Conservation (phyloP, 2,888 invertebrate species). For the Amphipoea oculea region DNA sequence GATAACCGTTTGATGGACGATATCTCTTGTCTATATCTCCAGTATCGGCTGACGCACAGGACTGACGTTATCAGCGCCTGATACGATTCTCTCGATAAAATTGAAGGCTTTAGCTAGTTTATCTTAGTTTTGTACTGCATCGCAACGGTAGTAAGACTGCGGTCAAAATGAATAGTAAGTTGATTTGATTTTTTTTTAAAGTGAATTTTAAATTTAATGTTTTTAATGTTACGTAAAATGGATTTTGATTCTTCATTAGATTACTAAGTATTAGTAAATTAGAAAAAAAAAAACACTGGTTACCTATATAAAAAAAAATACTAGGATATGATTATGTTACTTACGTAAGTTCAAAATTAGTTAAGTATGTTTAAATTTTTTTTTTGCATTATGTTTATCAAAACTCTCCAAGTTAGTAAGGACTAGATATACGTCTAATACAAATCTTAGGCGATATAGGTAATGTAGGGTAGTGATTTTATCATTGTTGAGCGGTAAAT, state of each 20-base stretch:
- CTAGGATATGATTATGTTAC: not conserved
- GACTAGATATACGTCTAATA: too few relatives aligned
- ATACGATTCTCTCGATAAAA: slow-evolving; percentile 85
- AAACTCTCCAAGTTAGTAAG: not conserved
- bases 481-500: not conserved
- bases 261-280: not conserved
- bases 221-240: not conserved
- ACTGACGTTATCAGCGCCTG: slow-evolving; percentile 78
- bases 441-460: too few relatives aligned
- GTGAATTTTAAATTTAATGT: slow-evolving; percentile 2
- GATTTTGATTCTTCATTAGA: not conserved
- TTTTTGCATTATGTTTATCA: not conserved
- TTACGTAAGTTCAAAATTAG: not conserved
- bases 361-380: not conserved
- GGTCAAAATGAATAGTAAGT: slow-evolving; percentile 87
- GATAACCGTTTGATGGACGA: slow-evolving; percentile 82
- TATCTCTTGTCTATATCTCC: slow-evolving; percentile 78
- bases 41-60: slow-evolving; percentile 63
- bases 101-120: slow-evolving; percentile 74
- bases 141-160: slow-evolving; percentile 77
- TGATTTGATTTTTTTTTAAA: slow-evolving; percentile 20
- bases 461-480: not conserved
- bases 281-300: not conserved
- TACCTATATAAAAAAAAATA: not conserved
- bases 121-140: slow-evolving; percentile 80